Evolutionary conservation across 2,113 vertebrate genomes (phyloP), one percentile per base, ranked within the genome.

Genomic region (Oryzias curvinotus): DNA sequence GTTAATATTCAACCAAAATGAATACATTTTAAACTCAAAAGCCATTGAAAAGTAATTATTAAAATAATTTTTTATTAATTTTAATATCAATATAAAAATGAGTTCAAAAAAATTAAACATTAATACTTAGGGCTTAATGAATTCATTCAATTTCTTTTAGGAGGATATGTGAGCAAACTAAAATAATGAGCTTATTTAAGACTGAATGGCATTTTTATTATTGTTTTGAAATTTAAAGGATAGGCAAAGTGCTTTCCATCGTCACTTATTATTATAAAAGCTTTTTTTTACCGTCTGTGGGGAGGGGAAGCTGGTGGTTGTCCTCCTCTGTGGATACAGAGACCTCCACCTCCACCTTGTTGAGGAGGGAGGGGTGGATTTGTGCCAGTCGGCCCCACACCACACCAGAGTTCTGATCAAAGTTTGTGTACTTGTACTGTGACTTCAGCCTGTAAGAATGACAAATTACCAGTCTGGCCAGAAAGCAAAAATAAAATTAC

Each of bases 371-470:
- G 2, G 69, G 75, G 28, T 88, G 84, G 59, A 90, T 41, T 0
- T 57, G 65, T 3, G 50, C 57, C 60, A 90, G 3, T 8, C 75
- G 87, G 21, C 73, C 65, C 67, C 77, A 86, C 3, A 91, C 73
- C 63, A 90, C 10, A 0, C 88, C 88, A 0, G 72, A 41, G 73
- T 87, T 88, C n/a, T 48, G 49, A 42, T 41, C 30, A 0, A 4
- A 8, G 46, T 89, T 75, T 14, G 62, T 49, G 65, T 85, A 81
- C 14, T 49, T 73, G 71, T 83, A 65, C 7, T 16, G 44, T 18
- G 78, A 87, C 65, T 68, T 64, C 6, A 92, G 54, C 23, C 91
- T 92, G 82, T 3, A 55, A 60, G 5, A 62, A 48, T 67, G 70
- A 55, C 23, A 52, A 2, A 45, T 47, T 42, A 1, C 4, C 2